phyloP scores from a whole-genome alignment of 2,888 invertebrate species.

The Troilus luridus region DNA sequence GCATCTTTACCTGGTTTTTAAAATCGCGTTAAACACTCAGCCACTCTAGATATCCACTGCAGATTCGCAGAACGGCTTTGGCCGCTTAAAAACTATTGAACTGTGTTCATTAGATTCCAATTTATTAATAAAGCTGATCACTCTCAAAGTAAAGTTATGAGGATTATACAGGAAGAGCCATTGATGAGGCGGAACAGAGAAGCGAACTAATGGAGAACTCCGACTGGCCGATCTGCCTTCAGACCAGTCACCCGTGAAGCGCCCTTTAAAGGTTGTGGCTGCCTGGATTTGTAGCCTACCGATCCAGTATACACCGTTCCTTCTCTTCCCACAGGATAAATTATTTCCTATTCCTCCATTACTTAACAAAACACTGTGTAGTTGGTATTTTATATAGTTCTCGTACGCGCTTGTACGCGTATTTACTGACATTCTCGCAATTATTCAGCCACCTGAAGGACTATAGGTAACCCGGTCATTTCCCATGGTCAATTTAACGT shows the following conservation, averaged over 20 bases:
- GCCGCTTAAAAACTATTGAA: neutral
- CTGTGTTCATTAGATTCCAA: neutral
- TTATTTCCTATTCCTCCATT: neutral
- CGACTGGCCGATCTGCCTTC: neutral
- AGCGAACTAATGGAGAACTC: neutral
- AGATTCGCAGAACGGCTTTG: neutral
- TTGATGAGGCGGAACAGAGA: neutral
- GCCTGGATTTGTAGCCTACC: neutral
- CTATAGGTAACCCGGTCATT: too few species aligned
- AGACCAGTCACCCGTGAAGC: constrained; percentile 27
- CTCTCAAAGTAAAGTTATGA: neutral
- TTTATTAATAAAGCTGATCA: neutral
- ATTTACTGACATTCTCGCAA: too few species aligned
- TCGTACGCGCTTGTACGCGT: too few species aligned
- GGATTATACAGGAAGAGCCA: neutral
- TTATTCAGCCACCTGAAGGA: too few species aligned
- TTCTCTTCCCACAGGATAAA: neutral
- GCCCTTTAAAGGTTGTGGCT: constrained; percentile 45
- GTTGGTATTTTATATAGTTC: too few species aligned
- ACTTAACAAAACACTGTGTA: too few species aligned
- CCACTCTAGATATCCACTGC: neutral
- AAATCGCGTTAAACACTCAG: too few species aligned
- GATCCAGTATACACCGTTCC: neutral
- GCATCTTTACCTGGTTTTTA: too few species aligned
- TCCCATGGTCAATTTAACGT: too few species aligned